Evolutionary conservation across 2,113 vertebrate species (phyloP).

Genomic region (Epinephelus fuscoguttatus): DNA sequence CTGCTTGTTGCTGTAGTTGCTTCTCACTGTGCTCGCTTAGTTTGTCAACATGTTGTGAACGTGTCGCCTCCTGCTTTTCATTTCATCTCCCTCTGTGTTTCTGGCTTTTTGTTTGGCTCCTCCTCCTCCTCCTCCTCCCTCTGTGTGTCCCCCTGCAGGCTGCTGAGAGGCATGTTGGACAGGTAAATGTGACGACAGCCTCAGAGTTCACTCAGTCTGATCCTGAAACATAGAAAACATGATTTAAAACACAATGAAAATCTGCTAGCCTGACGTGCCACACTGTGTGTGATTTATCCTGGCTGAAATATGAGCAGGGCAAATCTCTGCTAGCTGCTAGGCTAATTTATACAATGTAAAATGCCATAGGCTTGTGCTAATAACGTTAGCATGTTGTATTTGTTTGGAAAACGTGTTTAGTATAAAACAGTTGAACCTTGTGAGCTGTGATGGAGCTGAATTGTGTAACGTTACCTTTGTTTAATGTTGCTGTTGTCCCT

Average conservation of each 20-base stretch:
- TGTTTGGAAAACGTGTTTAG: too few relatives aligned
- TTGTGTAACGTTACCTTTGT: too few relatives aligned
- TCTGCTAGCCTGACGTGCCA: too few relatives aligned
- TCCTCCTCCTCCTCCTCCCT: not conserved
- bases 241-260: not conserved
- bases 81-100: slow-evolving; percentile 48
- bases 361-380: too few relatives aligned
- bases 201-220: not conserved
- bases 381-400: too few relatives aligned
- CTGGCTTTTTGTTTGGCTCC: slow-evolving; percentile 9
- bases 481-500: too few relatives aligned
- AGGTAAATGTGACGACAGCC: slow-evolving; percentile 51
- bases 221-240: not conserved
- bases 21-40: slow-evolving; percentile 23
- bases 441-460: too few relatives aligned
- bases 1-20: slow-evolving; percentile 13
- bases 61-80: slow-evolving; percentile 54
- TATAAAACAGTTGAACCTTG: too few relatives aligned
- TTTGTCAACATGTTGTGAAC: slow-evolving; percentile 26
- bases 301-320: too few relatives aligned
- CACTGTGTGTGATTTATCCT: too few relatives aligned
- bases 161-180: slow-evolving; percentile 55
- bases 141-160: slow-evolving; percentile 31
- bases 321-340: too few relatives aligned
- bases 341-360: too few relatives aligned